Evolutionary conservation across 2,888 invertebrate species (phyloP).

Genomic region (Drosophila mayaguana): DNA sequence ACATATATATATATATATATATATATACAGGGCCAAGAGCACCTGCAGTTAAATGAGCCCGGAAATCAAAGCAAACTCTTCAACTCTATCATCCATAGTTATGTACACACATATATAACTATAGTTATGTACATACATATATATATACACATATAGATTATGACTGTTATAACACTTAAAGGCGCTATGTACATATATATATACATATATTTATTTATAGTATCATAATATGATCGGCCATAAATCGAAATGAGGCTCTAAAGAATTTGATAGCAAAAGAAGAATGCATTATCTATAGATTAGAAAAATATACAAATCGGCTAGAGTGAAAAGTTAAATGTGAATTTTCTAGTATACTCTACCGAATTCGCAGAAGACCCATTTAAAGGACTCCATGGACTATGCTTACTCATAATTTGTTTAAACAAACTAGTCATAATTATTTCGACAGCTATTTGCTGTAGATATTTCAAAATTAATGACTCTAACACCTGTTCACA

Average conservation of each 20-base stretch:
- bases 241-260: conserved; percentile 1
- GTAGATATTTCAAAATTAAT: conserved; percentile 1
- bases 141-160: no score
- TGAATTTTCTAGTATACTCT: background rate
- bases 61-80: no score
- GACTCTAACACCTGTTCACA: conserved; percentile 5
- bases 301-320: background rate
- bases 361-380: background rate
- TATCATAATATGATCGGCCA: conserved; percentile 3
- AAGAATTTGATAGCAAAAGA: background rate
- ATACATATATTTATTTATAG: background rate
- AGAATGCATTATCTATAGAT: background rate
- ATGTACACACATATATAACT: no score
- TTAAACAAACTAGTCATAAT: conserved; percentile 2
- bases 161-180: no score
- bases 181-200: background rate
- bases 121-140: no score
- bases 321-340: background rate
- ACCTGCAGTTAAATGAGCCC: no score
- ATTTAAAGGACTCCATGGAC: background rate
- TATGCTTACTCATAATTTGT: background rate
- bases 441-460: background rate
- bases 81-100: no score
- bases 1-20: no score
- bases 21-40: no score